Evolutionary conservation across 2,113 vertebrate species (phyloP), one percentile per base, ranked within the genome.

Genomic region (Nannospalax galili): DNA sequence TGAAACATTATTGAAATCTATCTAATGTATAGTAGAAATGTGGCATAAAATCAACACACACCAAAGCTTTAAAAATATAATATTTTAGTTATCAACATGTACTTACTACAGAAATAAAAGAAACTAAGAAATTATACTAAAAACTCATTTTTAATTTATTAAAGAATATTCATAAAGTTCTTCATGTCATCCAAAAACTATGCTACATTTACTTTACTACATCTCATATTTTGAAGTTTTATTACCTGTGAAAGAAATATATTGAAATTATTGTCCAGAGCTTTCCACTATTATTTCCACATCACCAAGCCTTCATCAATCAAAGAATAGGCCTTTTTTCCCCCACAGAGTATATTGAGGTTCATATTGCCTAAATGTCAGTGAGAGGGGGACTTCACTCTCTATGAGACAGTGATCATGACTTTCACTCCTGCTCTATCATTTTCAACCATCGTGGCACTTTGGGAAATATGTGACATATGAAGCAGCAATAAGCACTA

Each of bases 331-430:
- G 58, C 48, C 37, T 52, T 87, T 91, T 82, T 87, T 60, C 5
- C 7, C 10, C n/a, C 52, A 40, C 75, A 42, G 37, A 75, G 40
- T 91, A 74, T 82, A 86, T 70, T 95, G 74, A 89, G 90, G 70
- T 92, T 95, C 64, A 89, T 88, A 79, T 70, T 95, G 77, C 30
- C 82, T 94, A 96, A 92, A 88, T 95, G 93, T 94, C 94, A 96
- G n/a, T 78, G 42, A 64, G 73, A 88, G 92, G 88, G 30, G 67
- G 16, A 52, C 24, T 84, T 67, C 81, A 69, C 60, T 88, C 70
- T 92, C 56, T 84, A 78, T 45, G 64, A 69, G n/a, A 82, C 5
- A 32, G 52, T 62, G 72, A 90, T 65, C 48, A 80, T 64, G 19
- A 42, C 10, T 94, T 74, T 56, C 3, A 42, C 32, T 82, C 56